phyloP scores from a whole-genome alignment of 2,888 invertebrate species.

The Acanthococcus lagerstroemiae region DNA sequence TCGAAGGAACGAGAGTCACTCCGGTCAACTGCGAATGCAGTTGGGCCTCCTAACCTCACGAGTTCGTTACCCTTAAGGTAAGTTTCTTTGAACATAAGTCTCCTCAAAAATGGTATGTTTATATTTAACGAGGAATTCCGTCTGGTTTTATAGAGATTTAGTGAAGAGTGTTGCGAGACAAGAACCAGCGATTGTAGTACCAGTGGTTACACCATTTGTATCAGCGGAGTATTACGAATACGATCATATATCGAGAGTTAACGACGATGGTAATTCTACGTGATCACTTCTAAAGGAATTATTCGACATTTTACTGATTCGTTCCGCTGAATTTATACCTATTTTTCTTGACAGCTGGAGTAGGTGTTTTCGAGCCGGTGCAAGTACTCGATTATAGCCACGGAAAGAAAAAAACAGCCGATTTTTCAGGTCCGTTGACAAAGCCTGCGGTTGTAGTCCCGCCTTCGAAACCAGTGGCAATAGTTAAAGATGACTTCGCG shows the following conservation, averaged over 20 bases:
- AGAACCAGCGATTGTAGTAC: too few species aligned
- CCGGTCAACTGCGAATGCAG: too few species aligned
- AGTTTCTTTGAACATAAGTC: too few species aligned
- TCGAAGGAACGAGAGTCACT: too few species aligned
- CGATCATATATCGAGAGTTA: slow-evolving; percentile 9
- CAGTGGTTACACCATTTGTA: background rate
- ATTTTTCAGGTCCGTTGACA: background rate
- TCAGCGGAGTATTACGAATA: slow-evolving; percentile 7
- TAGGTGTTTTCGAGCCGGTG: slow-evolving; percentile 35
- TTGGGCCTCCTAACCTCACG: too few species aligned
- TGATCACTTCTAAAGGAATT: background rate
- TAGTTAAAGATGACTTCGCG: background rate
- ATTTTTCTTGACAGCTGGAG: slow-evolving; percentile 8
- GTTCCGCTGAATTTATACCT: background rate
- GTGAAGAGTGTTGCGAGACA: too few species aligned
- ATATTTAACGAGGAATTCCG: too few species aligned
- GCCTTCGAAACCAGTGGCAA: background rate
- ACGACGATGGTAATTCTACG: background rate
- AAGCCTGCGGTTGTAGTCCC: background rate
- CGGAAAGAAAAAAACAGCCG: slow-evolving; percentile 30
- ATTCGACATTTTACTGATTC: background rate
- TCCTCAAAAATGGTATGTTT: too few species aligned
- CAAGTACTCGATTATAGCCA: slow-evolving; percentile 37
- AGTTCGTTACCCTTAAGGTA: too few species aligned
- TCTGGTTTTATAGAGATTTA: too few species aligned